phyloP scores from a whole-genome alignment of 2,797 vertebrate species.

The Rachycentron canadum region DNA sequence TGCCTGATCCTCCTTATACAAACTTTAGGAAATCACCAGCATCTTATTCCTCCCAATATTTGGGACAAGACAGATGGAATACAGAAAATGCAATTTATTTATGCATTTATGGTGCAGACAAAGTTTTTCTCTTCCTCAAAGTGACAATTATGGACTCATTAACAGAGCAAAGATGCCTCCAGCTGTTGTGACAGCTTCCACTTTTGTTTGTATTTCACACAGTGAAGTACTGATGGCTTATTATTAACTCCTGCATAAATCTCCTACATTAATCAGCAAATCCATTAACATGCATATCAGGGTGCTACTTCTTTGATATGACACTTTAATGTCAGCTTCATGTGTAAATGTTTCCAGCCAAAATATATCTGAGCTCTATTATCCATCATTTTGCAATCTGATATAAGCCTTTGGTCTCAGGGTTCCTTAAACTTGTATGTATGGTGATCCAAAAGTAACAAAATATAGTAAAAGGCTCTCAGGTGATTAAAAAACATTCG shows the following conservation, averaged over 20 bases:
- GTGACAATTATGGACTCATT: slow-evolving; percentile 50
- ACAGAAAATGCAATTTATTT: slow-evolving; percentile 27
- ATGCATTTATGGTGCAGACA: slow-evolving; percentile 27
- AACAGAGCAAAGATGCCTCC: slow-evolving; percentile 28
- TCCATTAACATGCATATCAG: background rate
- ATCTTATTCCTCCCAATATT: slow-evolving; percentile 37
- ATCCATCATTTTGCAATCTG: too few relatives aligned
- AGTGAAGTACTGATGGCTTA: background rate
- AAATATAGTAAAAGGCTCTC: too few relatives aligned
- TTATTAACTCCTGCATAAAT: slow-evolving; percentile 1
- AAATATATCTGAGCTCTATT: background rate
- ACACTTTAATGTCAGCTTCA: background rate
- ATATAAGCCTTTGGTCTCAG: background rate
- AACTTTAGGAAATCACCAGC: slow-evolving; percentile 38
- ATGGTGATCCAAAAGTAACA: background rate
- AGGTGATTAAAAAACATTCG: too few relatives aligned
- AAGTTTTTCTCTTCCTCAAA: slow-evolving; percentile 27
- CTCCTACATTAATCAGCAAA: background rate
- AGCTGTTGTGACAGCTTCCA: slow-evolving; percentile 27
- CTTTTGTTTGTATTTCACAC: slow-evolving; percentile 14
- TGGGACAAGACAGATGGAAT: slow-evolving; percentile 35
- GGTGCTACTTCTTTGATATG: background rate
- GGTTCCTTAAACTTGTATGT: background rate
- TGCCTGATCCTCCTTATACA: slow-evolving; percentile 32
- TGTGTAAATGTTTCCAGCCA: background rate